Base-by-base conservation (phyloP, 2,113 vertebrate species). In the Capra hircus region DNA sequence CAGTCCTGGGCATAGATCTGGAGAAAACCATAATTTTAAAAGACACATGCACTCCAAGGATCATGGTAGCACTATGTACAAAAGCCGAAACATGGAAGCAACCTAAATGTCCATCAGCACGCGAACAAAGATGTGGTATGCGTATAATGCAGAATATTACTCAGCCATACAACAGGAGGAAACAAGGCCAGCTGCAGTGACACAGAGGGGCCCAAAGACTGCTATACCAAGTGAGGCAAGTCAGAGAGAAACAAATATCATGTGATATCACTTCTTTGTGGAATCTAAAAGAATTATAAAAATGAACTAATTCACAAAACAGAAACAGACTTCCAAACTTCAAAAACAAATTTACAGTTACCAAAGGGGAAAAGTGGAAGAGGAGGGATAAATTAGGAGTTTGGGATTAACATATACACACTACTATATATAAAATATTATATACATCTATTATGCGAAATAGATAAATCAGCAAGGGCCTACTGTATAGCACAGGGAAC, bases 141-240 rank as follows among this genome's bases (percentile, higher is more conserved):
- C 1, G 12, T 14, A 1, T 27, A 6, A 23, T 6, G 10, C n/a
- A 25, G 6, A 16, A 8, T 8, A 5, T 15, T 78, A 45, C 43
- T 30, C 43, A 80, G 77, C 77, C 27, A 10, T 1, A 48, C 30
- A 4, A 33, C 6, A 10, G 77, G 9, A 33, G 43, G 7, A 78
- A n/a, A 50, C 13, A 33, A 21, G 48, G 80, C 48, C 80, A 4
- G 17, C 30, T 23, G 48, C 30, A n/a, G 48, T 0, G 30, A 82
- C 80, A 13, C 48, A 6, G 48, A 33, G 30, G 45, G 30, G 19
- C 30, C 77, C 30, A n/a, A 17, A n/a, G 48, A 52, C 17, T 7
- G 1, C 13, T 3, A n/a, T 3, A 81, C 30, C 33, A 13, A 82
- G 17, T 21, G 17, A 81, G 33, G 78, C 1, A 4, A 21, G 30